Conservation (phyloP, 2,113 vertebrate species). For the Laterallus jamaicensis region DNA sequence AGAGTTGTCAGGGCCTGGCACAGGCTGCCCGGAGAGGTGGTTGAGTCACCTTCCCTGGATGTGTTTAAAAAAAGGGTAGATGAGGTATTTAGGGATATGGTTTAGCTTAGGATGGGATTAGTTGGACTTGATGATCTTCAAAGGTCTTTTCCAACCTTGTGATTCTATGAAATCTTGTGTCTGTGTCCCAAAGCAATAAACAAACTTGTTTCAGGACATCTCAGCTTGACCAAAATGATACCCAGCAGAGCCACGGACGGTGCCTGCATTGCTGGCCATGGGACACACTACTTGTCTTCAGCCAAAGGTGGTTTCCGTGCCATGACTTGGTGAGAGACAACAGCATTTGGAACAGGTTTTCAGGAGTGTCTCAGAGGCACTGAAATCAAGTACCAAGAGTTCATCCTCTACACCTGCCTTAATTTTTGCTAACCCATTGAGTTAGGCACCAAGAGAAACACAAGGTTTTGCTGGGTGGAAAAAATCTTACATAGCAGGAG, state of each 20-base stretch:
- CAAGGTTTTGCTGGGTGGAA: background rate
- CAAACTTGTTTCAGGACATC: background rate
- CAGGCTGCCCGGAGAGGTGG: too few relatives aligned
- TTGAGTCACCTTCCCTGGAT: too few relatives aligned
- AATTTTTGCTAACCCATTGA: background rate
- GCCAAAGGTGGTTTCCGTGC: background rate
- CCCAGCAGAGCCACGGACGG: background rate
- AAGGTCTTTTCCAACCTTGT: too few relatives aligned
- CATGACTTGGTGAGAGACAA: rapidly evolving
- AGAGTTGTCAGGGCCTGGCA: too few relatives aligned
- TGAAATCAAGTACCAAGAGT: background rate
- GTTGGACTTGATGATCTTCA: too few relatives aligned
- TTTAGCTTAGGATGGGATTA: too few relatives aligned
- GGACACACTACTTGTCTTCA: rapidly evolving
- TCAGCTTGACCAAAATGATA: background rate
- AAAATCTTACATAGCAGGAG: background rate
- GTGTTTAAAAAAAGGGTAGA: too few relatives aligned
- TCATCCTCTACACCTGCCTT: constrained; percentile 25
- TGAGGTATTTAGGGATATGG: too few relatives aligned
- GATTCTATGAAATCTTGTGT: background rate
- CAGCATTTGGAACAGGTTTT: background rate
- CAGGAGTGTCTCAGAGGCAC: background rate
- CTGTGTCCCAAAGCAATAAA: background rate
- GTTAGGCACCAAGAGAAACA: background rate
- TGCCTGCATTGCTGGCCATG: background rate